Evolutionary conservation across 2,797 vertebrate species (phyloP), one percentile per base, ranked within the genome.

Genomic region (Sebastolobus altivelis): DNA sequence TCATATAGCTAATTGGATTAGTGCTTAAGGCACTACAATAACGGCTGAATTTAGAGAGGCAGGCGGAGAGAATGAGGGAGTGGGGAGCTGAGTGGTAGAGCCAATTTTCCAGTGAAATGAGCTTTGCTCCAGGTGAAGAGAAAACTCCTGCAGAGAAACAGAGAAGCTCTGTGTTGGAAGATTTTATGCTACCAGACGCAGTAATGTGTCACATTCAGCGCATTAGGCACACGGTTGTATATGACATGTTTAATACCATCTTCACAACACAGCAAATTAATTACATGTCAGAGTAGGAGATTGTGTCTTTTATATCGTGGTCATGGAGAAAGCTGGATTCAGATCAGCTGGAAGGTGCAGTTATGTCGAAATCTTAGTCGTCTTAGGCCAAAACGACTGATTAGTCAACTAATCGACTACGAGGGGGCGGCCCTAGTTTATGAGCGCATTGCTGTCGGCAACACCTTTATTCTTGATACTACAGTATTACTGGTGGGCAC

Each of bases 51-150:
- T 90, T 82, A 91, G 86, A 90, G 91, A 91, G 88, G 87, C 90
- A 90, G 88, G 87, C 79, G 61, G 88, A 90, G 86, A 89, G 89
- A 92, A 91, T 69, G 85, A 83, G 76, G 88, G 86, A 81, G 90
- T 38, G 72, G 70, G 84, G 87, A 71, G 90, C 69, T 80, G 89
- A 92, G 90, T 70, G 83, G 60, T 80, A 25, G 81, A 93, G 93
- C 87, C 94, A 94, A 94, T 94, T 95, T 94, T 95, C 93, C 91
- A 93, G 89, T 89, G 89, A 95, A 94, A 95, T 93, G 91, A 94
- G 92, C 92, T 93, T 94, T 92, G 91, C 93, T 93, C 70, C 90
- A 94, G 94, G 93, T 95, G 83, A 91, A 89, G 88, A 85, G 82
- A 87, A 80, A 91, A 88, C 83, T 90, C 91, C 86, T 79, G 85